Base-by-base conservation (phyloP, 2,888 invertebrate genomes). In the Mimas tiliae region DNA sequence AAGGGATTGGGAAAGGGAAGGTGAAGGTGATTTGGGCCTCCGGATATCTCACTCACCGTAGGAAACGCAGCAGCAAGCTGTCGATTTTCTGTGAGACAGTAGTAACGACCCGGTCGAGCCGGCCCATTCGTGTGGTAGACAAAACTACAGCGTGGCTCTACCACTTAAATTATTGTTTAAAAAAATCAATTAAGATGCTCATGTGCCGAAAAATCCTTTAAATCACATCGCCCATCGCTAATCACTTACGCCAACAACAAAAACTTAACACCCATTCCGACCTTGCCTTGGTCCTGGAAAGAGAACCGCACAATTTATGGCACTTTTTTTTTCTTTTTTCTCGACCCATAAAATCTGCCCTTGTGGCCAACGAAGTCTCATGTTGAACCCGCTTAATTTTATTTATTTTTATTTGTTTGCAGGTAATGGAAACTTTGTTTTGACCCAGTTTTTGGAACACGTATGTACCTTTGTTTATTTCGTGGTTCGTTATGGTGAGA, bases 291-390 rank as follows among this genome's bases (percentile, higher is more conserved):
- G 68, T 70, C 68, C 68, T 66, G 64, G 65, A 42, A 7, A 53
- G 62, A 69, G 73, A 74, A 74, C 77, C 75, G 67, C 76, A 75
- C 74, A 76, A 72, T 73, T 68, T 72, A 71, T 63, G 65, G 63
- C 67, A 67, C 62, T 48, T 52, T 51, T 67, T 65, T 67, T 67
- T 63, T 62, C 33, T 53, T 55, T 67, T 65, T 65, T 21, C 14
- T 27, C 58, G 47, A 51, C 62, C 48, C 53, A 66, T 67, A 63
- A 65, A 67, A 65, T 48, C 48, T 62, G 51, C 50, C 51, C 62
- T 65, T 63, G 53, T 65, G 50, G 48, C 48, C 63, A 21, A 52
- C 53, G 47, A 65, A 65, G 65, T 65, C 45, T 55, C 65, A 47
- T 33, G 65, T 65, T 65, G 47, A 48, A 47, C 48, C 21, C 58